Evolutionary conservation across 2,113 vertebrate species (phyloP).

Genomic region (Leptobrachium leishanense): DNA sequence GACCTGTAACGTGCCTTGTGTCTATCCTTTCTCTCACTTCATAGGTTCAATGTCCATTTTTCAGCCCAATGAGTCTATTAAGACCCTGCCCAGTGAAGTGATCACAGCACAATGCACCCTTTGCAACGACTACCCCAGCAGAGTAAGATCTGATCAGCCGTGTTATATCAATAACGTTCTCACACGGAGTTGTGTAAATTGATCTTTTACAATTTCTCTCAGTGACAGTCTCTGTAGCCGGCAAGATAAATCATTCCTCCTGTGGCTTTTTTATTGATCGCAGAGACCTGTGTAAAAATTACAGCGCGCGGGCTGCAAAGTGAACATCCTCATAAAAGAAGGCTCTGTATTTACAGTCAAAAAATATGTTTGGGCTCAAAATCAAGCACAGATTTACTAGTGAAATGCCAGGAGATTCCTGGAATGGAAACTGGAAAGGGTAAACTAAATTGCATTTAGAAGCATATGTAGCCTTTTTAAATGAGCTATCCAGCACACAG

Average conservation of each 20-base stretch:
- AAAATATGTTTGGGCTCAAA: constrained; percentile 61
- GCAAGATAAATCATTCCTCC: constrained; percentile 88
- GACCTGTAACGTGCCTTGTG: constrained; percentile 51
- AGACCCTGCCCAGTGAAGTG: constrained; percentile 64
- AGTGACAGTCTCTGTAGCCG: constrained; percentile 85
- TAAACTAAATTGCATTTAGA: constrained; percentile 43
- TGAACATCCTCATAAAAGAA: constrained; percentile 77
- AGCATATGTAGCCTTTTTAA: constrained; percentile 44
- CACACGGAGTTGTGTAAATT: constrained; percentile 89
- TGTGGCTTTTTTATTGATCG: constrained; percentile 85
- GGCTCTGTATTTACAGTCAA: constrained; percentile 77
- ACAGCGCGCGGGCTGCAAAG: constrained; percentile 72
- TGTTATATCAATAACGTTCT: constrained; percentile 84
- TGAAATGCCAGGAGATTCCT: constrained; percentile 49
- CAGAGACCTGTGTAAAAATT: constrained; percentile 80
- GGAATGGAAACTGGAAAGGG: constrained; percentile 51
- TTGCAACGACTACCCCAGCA: constrained; percentile 53
- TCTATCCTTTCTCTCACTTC: constrained; percentile 51
- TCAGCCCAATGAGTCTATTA: constrained; percentile 70
- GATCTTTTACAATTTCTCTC: constrained; percentile 92
- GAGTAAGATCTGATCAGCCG: constrained; percentile 75
- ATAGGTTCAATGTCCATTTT: constrained; percentile 69
- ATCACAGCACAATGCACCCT: constrained; percentile 54
- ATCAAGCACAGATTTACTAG: constrained; percentile 66
- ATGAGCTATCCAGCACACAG: constrained; percentile 32